phyloP scores from a whole-genome alignment of 1,140 invertebrate species.

The Centruroides sculpturatus region DNA sequence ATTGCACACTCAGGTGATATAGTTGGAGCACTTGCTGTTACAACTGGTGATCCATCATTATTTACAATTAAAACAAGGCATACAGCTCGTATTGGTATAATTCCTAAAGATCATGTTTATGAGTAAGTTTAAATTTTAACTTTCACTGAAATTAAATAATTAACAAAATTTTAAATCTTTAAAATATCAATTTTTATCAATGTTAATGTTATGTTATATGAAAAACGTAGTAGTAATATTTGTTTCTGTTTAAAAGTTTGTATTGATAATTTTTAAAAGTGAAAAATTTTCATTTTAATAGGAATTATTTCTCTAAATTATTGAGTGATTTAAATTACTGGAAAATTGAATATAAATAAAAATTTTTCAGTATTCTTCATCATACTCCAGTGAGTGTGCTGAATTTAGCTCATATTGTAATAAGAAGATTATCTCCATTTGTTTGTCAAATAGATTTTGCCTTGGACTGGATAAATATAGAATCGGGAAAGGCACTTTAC shows the following conservation, averaged over 20 bases:
- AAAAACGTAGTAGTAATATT: no score
- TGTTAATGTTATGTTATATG: no score
- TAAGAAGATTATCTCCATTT: constrained; percentile 82
- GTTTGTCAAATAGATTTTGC: constrained; percentile 98
- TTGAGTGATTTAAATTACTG: no score
- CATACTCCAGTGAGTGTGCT: constrained; percentile 77
- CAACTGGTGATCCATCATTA: constrained; percentile 90
- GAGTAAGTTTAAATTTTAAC: constrained; percentile 35
- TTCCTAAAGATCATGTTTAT: constrained; percentile 72
- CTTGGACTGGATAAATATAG: constrained; percentile 75
- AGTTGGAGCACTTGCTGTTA: constrained; percentile 77
- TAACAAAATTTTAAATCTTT: no score
- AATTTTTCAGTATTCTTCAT: constrained; percentile 53
- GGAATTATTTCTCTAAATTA: no score
- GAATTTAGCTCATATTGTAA: constrained; percentile 82
- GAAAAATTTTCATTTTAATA: no score
- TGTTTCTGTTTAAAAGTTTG: no score
- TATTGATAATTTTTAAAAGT: no score
- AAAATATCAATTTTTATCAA: no score
- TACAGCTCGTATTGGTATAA: constrained; percentile 58
- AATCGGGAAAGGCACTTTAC: constrained; percentile 22
- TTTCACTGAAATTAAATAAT: no score
- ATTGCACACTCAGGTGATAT: constrained; percentile 78
- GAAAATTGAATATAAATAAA: no score
- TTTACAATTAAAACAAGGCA: constrained; percentile 81